These are phyloP conservation scores for Ancistrus triradiatus DNA, from an alignment of 2,113 vertebrate species.

Conservation along the genomic window DNA sequence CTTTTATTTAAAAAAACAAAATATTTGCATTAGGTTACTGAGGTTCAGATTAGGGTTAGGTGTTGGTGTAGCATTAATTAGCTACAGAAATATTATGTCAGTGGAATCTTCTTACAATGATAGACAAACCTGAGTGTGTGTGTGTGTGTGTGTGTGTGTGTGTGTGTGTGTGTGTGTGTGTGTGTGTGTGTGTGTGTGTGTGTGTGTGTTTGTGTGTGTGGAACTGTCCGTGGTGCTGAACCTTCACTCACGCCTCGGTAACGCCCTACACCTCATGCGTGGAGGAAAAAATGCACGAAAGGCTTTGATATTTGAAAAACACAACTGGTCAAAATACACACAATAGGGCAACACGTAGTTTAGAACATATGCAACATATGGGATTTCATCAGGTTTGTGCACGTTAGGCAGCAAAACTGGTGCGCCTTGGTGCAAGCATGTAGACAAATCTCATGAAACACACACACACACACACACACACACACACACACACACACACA, in stretches of 20 bases:
- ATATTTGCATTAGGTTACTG: no score
- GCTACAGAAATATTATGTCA: no score
- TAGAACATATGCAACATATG: neutral
- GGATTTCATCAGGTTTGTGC: no score
- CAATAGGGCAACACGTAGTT: neutral
- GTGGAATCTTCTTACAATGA: no score
- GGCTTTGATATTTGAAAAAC: neutral
- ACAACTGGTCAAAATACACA: neutral
- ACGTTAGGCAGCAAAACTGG: no score
- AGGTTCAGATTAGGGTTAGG: no score
- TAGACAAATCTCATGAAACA: no score
- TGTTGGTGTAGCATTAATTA: no score
- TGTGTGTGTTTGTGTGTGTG: constrained; percentile 28
- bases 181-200: constrained; percentile 14
- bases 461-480: no score
- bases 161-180: constrained; percentile 25
- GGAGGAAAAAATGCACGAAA: neutral
- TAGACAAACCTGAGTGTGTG: neutral
- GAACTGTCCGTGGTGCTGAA: constrained; percentile 74
- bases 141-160: constrained; percentile 1
- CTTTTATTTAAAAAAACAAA: no score
- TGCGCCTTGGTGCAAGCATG: no score
- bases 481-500: neutral
- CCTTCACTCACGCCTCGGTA: constrained; percentile 58
- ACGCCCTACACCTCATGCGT: constrained; percentile 61